Percentiles rank a stretch among this genome's conserved stretches.
Conservation (phyloP, 2,797 vertebrate genomes). For the Anisognathus igniventris region DNA sequence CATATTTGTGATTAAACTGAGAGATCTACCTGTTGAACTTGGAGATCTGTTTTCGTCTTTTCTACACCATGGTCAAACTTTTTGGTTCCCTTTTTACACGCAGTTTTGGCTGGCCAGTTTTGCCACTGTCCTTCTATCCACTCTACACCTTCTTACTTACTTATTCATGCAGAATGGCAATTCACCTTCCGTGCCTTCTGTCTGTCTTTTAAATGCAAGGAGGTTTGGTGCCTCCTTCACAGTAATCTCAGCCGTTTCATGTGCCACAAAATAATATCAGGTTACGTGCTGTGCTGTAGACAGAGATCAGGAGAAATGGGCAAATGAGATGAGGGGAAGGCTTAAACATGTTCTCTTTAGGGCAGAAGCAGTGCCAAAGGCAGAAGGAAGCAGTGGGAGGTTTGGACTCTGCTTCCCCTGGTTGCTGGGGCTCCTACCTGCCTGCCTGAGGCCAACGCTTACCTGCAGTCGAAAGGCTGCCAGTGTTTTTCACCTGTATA, state of each 20-base stretch:
- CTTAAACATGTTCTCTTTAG: neutral
- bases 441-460: accelerated
- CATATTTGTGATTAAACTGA: neutral
- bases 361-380: neutral
- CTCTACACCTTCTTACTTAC: neutral
- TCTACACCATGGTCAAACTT: neutral
- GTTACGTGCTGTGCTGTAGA: neutral
- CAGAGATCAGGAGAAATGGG: neutral
- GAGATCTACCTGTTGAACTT: neutral
- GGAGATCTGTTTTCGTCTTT: neutral
- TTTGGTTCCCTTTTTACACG: neutral
- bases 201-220: neutral
- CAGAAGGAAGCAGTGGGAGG: neutral
- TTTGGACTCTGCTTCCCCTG: neutral
- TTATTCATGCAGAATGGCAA: neutral
- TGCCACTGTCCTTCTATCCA: neutral
- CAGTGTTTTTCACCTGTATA: neutral
- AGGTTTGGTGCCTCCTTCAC: neutral
- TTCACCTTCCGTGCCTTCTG: neutral
- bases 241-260: neutral
- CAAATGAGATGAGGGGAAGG: neutral
- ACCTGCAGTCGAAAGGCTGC: neutral
- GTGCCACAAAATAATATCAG: neutral
- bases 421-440: neutral
- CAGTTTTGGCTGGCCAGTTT: neutral